phyloP scores from a whole-genome alignment of 2,888 invertebrate genomes.

The Diaprepes abbreviatus region DNA sequence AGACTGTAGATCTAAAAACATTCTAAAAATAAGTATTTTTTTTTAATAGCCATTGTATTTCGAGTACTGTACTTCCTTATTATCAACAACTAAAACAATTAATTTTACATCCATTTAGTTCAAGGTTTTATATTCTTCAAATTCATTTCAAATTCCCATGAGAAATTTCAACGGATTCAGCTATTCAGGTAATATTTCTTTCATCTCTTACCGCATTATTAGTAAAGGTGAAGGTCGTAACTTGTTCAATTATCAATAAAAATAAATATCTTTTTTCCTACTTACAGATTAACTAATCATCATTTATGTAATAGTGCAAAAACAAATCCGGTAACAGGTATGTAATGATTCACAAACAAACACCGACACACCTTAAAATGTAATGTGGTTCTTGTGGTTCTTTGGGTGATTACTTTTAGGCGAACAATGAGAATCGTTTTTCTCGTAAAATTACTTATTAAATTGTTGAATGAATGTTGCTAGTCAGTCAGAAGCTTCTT shows the following conservation, averaged over 20 bases:
- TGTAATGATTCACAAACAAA: not conserved
- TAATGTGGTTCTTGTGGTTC: too few relatives aligned
- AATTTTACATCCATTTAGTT: not conserved
- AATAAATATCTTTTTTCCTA: not conserved
- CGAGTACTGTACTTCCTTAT: too few relatives aligned
- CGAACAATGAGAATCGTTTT: too few relatives aligned
- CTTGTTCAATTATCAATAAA: not conserved
- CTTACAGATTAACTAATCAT: not conserved
- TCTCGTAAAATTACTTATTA: too few relatives aligned
- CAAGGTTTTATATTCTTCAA: not conserved
- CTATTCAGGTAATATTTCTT: conserved; percentile 3
- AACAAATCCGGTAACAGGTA: not conserved
- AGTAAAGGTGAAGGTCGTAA: conserved; percentile 12
- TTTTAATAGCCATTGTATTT: too few relatives aligned
- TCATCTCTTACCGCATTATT: not conserved
- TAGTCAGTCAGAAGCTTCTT: too few relatives aligned
- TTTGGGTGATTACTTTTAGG: too few relatives aligned
- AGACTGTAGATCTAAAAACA: too few relatives aligned
- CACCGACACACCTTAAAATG: not conserved
- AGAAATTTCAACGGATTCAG: conserved; percentile 9
- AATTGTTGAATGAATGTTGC: too few relatives aligned
- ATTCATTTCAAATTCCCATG: not conserved
- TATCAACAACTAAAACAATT: not conserved
- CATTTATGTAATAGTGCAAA: conserved; percentile 2
- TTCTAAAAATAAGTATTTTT: too few relatives aligned